Evolutionary conservation across 2,888 invertebrate genomes (phyloP).

Genomic region (Ashinkailepas kermadecensis): DNA sequence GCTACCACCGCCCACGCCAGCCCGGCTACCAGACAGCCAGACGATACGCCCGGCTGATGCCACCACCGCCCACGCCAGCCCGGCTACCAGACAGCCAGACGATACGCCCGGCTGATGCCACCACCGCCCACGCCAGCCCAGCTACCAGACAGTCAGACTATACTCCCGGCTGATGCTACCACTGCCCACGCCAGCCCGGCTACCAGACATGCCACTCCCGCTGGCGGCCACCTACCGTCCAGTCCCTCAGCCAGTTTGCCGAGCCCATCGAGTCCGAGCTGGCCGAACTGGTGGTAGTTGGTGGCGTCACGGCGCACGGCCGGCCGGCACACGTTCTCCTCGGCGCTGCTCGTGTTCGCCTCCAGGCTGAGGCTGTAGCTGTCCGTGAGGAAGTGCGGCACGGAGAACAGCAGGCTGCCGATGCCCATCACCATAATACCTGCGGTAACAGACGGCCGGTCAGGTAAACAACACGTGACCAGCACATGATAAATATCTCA

Average conservation of each 20-base stretch:
- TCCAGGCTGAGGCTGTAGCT: slow-evolving; percentile 31
- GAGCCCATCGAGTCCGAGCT: background rate
- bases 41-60: no score
- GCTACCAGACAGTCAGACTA: no score
- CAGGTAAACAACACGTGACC: slow-evolving; percentile 72
- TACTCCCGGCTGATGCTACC: no score
- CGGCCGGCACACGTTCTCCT: slow-evolving; percentile 70
- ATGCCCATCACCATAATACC: slow-evolving; percentile 85
- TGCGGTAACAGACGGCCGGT: slow-evolving; percentile 81
- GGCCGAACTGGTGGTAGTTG: slow-evolving; percentile 35
- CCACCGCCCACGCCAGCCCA: no score
- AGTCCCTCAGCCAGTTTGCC: slow-evolving; percentile 18
- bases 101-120: no score
- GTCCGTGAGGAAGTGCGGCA: slow-evolving; percentile 66
- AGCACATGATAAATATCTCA: background rate
- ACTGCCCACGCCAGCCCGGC: no score
- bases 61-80: no score
- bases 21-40: no score
- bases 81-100: no score
- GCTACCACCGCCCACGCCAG: no score
- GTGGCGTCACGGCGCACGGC: slow-evolving; percentile 59
- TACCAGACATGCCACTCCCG: no score
- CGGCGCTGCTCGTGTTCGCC: slow-evolving; percentile 54
- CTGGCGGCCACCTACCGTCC: background rate
- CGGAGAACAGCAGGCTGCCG: slow-evolving; percentile 83